These are phyloP conservation scores for Aphyosemion australe DNA, from an alignment of 2,113 vertebrate species.

Conservation along the genomic window DNA sequence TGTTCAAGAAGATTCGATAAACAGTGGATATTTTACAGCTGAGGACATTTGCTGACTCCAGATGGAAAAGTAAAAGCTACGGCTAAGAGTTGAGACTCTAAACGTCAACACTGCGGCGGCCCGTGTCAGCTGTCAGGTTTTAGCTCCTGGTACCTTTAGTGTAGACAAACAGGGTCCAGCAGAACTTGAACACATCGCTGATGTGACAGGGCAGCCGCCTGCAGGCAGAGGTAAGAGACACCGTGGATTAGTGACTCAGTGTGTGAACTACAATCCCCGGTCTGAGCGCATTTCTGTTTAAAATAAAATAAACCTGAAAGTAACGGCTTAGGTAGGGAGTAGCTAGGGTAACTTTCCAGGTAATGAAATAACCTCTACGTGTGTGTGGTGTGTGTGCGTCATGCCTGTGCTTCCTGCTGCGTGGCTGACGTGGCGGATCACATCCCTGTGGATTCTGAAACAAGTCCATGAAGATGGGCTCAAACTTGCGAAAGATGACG, in stretches of 20 bases:
- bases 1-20: too few relatives aligned
- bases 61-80: too few relatives aligned
- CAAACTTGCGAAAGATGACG: slow-evolving; percentile 96
- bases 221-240: slow-evolving; percentile 11
- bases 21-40: too few relatives aligned
- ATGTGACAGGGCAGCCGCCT: slow-evolving; percentile 88
- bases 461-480: slow-evolving; percentile 96
- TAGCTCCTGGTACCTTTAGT: slow-evolving; percentile 86
- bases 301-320: too few relatives aligned
- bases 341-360: too few relatives aligned
- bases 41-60: too few relatives aligned
- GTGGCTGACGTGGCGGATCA: slow-evolving; percentile 83
- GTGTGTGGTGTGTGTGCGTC: neutral
- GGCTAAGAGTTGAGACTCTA: too few relatives aligned
- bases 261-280: too few relatives aligned
- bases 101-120: too few relatives aligned
- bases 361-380: too few relatives aligned
- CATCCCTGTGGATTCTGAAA: slow-evolving; percentile 90
- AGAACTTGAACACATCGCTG: slow-evolving; percentile 96
- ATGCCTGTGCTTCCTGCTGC: slow-evolving; percentile 94
- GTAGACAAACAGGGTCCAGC: slow-evolving; percentile 98
- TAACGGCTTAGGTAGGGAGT: too few relatives aligned
- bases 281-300: too few relatives aligned
- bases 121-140: neutral
- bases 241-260: neutral